Base-by-base conservation (phyloP, 2,888 invertebrate genomes). In the Torymus tubicola region DNA sequence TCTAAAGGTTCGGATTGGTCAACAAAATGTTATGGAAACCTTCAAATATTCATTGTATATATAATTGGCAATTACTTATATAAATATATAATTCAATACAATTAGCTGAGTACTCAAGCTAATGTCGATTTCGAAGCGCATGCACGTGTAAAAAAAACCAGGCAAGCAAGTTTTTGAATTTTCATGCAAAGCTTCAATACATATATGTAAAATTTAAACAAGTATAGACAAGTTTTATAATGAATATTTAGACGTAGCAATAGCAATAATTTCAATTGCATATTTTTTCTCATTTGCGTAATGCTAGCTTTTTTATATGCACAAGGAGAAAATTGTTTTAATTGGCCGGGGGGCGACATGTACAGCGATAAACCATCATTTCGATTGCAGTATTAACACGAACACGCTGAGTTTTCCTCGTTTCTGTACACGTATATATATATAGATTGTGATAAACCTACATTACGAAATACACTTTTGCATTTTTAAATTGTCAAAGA, bases 271-370 rank as follows among this genome's bases (percentile, higher is more conserved):
- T 63, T 63, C 13, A 42, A 64, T 42, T 57, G 12, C n/a, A 64
- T 65, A 73, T 73, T 73, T 64, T 64, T 65, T 73, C 64, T 73
- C 73, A 65, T 42, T 50, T 57, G 14, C 42, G 8, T 24, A 18
- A 21, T 71, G 11, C n/a, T 2, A 21, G 55, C 16, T 73, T 57
- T 12, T 73, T 18, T n/a, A 42, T 42, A 4, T 8, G 5, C 42
- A 8, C 42, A 8, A 50, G 16, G 58, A 42, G 58, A 58, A 31
- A 11, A 71, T 8, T 42, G 42, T 42, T 42, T 42, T 42, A 42
- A 5, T 52, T 68, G 55, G 14, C 42, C 42, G 42, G 8, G 5
- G 42, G 42, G 42, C 5, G 18, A 42, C 53, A 21, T n/a, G 5
- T 13, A n/a, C 13, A n/a, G 21, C 67, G 53, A 68, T 68, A 68